These are phyloP conservation scores for Flabesymbios commensalis DNA, from an alignment of 2,888 invertebrate species.

Conservation along the genomic window DNA sequence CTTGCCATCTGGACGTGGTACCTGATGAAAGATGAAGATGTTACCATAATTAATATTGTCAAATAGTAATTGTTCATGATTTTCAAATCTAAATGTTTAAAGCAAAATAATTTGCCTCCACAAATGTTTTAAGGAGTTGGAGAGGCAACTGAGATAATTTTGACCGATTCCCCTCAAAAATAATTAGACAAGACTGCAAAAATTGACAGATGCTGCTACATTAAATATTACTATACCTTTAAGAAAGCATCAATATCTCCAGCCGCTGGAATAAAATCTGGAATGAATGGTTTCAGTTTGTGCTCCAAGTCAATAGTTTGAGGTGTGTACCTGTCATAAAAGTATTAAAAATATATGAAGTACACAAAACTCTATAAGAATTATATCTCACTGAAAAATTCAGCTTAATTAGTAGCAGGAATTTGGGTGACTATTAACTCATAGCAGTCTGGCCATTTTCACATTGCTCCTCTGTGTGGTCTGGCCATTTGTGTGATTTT, in stretches of 20 bases:
- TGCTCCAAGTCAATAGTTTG: constrained; percentile 88
- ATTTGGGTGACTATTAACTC: neutral
- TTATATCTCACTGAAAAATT: neutral
- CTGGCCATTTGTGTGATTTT: too few relatives aligned
- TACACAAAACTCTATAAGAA: too few relatives aligned
- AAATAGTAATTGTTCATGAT: too few relatives aligned
- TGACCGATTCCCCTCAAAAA: neutral
- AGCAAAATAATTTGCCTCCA: too few relatives aligned
- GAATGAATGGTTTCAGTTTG: constrained; percentile 90
- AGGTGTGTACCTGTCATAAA: constrained; percentile 78
- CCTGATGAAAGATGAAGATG: constrained; percentile 40
- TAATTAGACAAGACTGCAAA: too few relatives aligned
- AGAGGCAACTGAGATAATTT: neutral
- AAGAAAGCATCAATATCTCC: constrained; percentile 99
- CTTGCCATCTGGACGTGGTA: constrained; percentile 73
- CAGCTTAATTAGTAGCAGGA: neutral
- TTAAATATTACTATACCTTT: too few relatives aligned
- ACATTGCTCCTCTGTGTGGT: too few relatives aligned
- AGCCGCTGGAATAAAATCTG: constrained; percentile 96
- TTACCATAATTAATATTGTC: neutral
- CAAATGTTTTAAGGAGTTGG: too few relatives aligned
- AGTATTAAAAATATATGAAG: neutral
- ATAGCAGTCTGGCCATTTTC: too few relatives aligned
- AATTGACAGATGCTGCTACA: too few relatives aligned
- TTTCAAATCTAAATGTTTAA: too few relatives aligned